Base-by-base conservation (phyloP, 2,113 vertebrate species). In the Hippocampus barbouri region DNA sequence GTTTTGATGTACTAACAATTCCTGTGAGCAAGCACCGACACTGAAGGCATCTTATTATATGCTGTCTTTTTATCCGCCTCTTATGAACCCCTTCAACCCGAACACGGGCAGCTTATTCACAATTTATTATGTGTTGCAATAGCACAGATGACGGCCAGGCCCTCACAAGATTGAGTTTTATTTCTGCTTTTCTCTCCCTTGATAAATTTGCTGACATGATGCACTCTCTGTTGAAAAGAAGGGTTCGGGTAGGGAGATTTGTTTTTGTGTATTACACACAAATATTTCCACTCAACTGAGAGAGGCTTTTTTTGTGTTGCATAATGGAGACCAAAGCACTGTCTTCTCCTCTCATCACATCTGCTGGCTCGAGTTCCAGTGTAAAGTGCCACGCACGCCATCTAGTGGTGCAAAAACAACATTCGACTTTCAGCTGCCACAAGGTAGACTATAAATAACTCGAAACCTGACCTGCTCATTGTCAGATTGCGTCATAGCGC, bases 321-420 rank as follows among this genome's bases (percentile, higher is more conserved):
- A 61, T 67, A 75, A 75, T 40, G 54, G 25, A 61, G 45, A 45
- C 63, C 70, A 8, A 18, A 40, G 68, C 64, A 76, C 69, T 78
- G 56, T 69, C 68, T 70, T 72, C 67, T 61, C 51, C 49, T 60
- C 25, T 76, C 76, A 68, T 63, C 71, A 69, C 69, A 72, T 77
- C 73, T 81, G 69, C 51, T 68, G 51, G 69, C 68, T 73, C 40
- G 38, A 23, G 18, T 56, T 64, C 53, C 27, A 62, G 38, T 63
- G 75, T 66, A 64, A 81, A 87, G 85, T 80, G 80, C 81, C 86
- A 80, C 84, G 78, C 65, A 76, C 85, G 79, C 90, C 90, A 90
- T 87, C 90, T 91, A 91, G 90, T 90, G 90, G 90, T 69, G 66
- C 8, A 40, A 66, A 38, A 71, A 63, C 71, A 66, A 71, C 5